A percentile compares a stretch with the other conserved stretches of the same genome.
Conservation (phyloP, 2,888 invertebrate genomes). For the Lomographa bimaculata region DNA sequence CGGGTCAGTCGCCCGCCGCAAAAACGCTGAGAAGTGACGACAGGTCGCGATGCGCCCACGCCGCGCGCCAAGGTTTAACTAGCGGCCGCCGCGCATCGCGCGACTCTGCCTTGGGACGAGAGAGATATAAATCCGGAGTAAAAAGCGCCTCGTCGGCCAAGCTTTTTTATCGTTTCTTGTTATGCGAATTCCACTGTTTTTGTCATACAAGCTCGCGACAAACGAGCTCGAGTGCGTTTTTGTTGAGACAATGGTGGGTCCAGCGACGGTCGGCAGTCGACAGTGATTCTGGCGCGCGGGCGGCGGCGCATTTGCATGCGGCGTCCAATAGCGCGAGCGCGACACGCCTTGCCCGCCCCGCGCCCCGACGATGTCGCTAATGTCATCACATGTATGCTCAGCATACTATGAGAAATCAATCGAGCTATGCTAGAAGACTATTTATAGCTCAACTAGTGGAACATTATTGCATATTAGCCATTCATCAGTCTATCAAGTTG, state of each 20-base stretch:
- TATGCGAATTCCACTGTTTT: constrained; percentile 72
- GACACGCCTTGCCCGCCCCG: constrained; percentile 45
- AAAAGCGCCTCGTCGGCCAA: constrained; percentile 59
- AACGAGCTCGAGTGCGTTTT: constrained; percentile 63
- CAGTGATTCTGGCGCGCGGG: constrained; percentile 63
- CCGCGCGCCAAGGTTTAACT: background rate
- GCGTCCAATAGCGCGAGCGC: constrained; percentile 53
- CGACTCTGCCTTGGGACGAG: constrained; percentile 28
- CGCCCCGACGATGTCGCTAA: constrained; percentile 10
- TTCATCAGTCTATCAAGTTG: no score
- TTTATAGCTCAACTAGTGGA: no score
- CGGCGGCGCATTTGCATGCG: constrained; percentile 71
- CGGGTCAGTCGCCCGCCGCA: constrained; percentile 34
- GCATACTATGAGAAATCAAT: no score
- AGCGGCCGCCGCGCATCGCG: constrained; percentile 25
- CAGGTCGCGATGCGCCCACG: constrained; percentile 27
- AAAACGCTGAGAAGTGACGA: constrained; percentile 26
- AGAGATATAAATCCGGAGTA: constrained; percentile 65
- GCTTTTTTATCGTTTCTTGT: constrained; percentile 75
- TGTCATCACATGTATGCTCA: constrained; percentile 13
- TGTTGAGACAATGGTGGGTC: constrained; percentile 61
- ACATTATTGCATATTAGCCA: no score
- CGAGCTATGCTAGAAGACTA: no score
- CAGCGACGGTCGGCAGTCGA: no score
- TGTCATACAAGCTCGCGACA: constrained; percentile 63